Percentiles rank a stretch among this genome's conserved stretches.
Conservation (phyloP, 2,113 vertebrate genomes). For the Eclectus roratus region DNA sequence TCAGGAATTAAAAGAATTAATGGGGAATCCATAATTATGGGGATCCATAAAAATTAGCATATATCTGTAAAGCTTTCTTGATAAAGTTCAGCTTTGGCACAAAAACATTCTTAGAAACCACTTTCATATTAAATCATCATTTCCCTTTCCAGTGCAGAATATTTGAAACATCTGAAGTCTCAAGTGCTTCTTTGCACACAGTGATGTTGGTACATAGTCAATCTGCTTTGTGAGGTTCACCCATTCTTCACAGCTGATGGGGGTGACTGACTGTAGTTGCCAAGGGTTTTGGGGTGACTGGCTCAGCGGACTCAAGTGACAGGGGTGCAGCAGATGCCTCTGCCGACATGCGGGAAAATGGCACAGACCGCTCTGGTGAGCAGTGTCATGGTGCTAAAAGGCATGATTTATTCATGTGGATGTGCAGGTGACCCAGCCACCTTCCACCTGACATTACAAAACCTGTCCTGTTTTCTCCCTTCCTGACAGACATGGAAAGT, state of each 20-base stretch:
- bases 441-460: background rate
- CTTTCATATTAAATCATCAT: background rate
- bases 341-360: background rate
- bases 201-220: background rate
- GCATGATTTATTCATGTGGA: background rate
- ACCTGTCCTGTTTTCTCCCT: background rate
- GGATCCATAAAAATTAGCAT: background rate
- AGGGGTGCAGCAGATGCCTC: background rate
- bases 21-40: too few relatives aligned
- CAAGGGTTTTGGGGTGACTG: background rate
- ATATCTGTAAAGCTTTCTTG: background rate
- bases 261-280: background rate
- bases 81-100: background rate
- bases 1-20: background rate
- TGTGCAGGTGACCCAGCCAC: background rate
- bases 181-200: background rate
- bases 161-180: background rate
- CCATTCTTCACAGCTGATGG: background rate
- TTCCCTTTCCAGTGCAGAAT: background rate
- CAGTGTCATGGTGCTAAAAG: rapidly evolving
- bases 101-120: background rate
- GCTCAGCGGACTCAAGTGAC: background rate
- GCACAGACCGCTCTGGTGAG: background rate
- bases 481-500: background rate
- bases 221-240: background rate